Evolutionary conservation across 1,140 invertebrate genomes (phyloP), one percentile per base, ranked within the genome.

Genomic region (Lysiphlebus fabarum): DNA sequence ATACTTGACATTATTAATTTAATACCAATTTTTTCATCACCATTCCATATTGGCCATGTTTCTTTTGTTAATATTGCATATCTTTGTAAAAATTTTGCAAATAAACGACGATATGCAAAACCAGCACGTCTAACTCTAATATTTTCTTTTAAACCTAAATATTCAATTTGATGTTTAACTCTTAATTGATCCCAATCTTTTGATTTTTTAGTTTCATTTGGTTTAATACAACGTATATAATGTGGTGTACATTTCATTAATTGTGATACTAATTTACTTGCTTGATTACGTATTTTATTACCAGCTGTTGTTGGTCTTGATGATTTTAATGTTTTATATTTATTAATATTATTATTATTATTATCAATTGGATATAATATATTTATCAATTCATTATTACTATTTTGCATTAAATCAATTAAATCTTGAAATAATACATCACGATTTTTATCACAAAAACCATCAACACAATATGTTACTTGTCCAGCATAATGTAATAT

Each of bases 381-480:
- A 34, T 78, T 76, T 37, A 90, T 81, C 65, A 90, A 85, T 2
- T 78, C 62, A 70, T 84, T 87, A n/a, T 73, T 72, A 71, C 87
- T 90, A 2, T 78, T 81, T 66, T 89, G 86, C 88, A 91, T 90
- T 6, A 90, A 73, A 65, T 86, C 83, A 65, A 91, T 84, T 17
- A 91, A 81, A 72, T 91, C 89, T 34, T 79, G 74, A 70, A 89
- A 89, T 7, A 92, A 77, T 34, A 90, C 85, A 69, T 92, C 89
- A 53, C 87, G 81, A 73, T 91, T 91, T 66, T 86, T 83, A 65
- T 90, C 89, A 75, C 88, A 88, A 71, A 91, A 91, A n/a, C 85
- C 86, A 33, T 86, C 83, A 33, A 87, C 82, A 59, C 85, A 81
- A 70, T 91, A 90, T 12, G 78, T 80, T 6, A 91, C 88, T 63